A percentile compares a stretch with the other conserved stretches of the same genome.
These are phyloP conservation scores for Nettapus auritus DNA, from an alignment of 2,113 vertebrate genomes.

Conservation along the genomic window DNA sequence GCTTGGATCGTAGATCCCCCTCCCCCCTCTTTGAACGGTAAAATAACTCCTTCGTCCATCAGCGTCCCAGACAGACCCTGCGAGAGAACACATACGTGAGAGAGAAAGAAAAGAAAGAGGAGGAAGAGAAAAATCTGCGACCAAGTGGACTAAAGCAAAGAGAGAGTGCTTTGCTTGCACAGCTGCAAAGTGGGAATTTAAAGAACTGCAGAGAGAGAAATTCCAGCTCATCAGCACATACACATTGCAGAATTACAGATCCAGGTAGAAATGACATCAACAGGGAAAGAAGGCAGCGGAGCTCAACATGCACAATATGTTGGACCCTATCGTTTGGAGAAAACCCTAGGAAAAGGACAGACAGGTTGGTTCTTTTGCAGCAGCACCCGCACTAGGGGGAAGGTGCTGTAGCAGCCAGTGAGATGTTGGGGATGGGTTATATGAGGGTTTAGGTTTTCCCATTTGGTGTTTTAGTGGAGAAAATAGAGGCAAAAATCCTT, in stretches of 20 bases:
- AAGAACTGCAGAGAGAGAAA: constrained; percentile 65
- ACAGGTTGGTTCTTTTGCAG: constrained; percentile 90
- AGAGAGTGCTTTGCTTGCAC: constrained; percentile 65
- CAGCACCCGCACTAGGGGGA: constrained; percentile 38
- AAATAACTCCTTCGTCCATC: constrained; percentile 40
- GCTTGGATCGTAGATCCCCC: constrained; percentile 62
- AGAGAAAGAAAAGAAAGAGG: constrained; percentile 26
- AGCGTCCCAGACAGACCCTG: constrained; percentile 41
- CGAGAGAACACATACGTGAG: background rate
- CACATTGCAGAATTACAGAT: constrained; percentile 66
- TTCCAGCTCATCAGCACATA: constrained; percentile 71
- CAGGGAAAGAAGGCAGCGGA: constrained; percentile 96
- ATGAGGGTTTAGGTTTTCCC: constrained; percentile 9
- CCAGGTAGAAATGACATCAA: constrained; percentile 91
- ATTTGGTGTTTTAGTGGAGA: background rate
- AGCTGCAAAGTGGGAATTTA: constrained; percentile 72
- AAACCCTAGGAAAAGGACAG: constrained; percentile 99
- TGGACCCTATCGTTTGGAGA: constrained; percentile 99
- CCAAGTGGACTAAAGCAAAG: constrained; percentile 66
- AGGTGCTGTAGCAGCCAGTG: constrained; percentile 57
- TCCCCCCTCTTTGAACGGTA: constrained; percentile 25
- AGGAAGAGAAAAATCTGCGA: constrained; percentile 62
- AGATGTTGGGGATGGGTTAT: constrained; percentile 46
- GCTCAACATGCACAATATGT: constrained; percentile 98
- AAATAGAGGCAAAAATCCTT: background rate